Evolutionary conservation across 2,797 vertebrate species (phyloP), one percentile per base, ranked within the genome.

Genomic region (Fistularia tabacaria): DNA sequence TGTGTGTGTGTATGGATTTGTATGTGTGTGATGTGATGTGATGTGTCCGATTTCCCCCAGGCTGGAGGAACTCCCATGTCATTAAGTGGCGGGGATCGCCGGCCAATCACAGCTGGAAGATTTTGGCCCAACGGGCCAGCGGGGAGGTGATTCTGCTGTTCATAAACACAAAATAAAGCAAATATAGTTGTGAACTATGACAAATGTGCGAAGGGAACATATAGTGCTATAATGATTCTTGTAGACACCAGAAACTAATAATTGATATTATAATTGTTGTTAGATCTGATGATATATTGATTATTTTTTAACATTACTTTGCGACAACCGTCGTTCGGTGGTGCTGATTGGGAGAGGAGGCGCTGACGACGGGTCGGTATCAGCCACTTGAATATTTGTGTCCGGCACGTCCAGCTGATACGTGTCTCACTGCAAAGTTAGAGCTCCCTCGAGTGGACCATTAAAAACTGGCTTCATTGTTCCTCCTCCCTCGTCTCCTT

Each of bases 381-480:
- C 47, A 59, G 48, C 59, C 66, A 50, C 13, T 68, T 53, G 49
- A 46, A 14, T 59, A 62, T 76, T 49, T 46, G 62, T 41, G 36
- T 73, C 66, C 68, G 57, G 69, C 69, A 68, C 43, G 67, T 81
- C 77, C 60, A 73, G 69, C 65, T 75, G 75, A 78, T 10, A 39
- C 63, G 68, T 83, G 80, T 83, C 82, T 80, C 74, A 81, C 77
- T 81, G 71, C 57, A 62, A 75, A 77, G 63, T 81, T 78, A 77
- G 55, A 77, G 78, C 74, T 86, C 74, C 71, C 79, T 79, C 59
- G 74, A 76, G 69, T 78, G 78, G 77, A 80, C 85, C 83, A 89
- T 88, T 89, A 89, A 90, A 54, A 87, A 83, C 74, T 76, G 81
- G 76, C 74, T 84, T 89, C 54, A 74, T 89, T 86, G 80, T 85